Percentiles rank a stretch among this genome's conserved stretches.
phyloP scores from a whole-genome alignment of 1,140 invertebrate genomes.

The Pissodes strobi region DNA sequence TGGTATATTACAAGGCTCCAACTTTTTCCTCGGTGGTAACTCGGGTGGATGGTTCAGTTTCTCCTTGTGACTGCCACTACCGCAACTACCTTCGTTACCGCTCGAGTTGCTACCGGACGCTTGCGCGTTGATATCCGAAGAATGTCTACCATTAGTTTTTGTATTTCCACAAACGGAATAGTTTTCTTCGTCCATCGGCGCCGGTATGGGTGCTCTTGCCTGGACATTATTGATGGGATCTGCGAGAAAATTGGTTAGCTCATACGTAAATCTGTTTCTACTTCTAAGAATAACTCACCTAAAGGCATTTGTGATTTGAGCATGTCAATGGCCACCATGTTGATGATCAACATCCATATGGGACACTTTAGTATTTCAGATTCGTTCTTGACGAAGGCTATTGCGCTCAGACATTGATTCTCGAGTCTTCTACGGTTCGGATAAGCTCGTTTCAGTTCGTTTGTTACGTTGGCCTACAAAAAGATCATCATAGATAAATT shows the following conservation, averaged over 20 bases:
- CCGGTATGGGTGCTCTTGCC: not conserved
- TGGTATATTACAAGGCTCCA: constrained; percentile 61
- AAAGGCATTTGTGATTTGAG: constrained; percentile 85
- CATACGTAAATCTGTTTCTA: not conserved
- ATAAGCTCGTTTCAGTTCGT: constrained; percentile 82
- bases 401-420: constrained; percentile 83
- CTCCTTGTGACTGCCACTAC: not conserved
- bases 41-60: constrained; percentile 75
- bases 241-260: constrained; percentile 1
- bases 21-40: constrained; percentile 83
- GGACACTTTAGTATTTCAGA: constrained; percentile 83
- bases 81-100: not conserved
- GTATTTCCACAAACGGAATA: constrained; percentile 24
- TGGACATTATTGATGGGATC: constrained; percentile 1
- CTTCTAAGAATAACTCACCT: constrained; percentile 57
- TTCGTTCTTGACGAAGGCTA: constrained; percentile 87
- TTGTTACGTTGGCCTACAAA: constrained; percentile 68
- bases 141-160: no score
- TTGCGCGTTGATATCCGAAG: no score
- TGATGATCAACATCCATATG: constrained; percentile 92
- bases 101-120: not conserved
- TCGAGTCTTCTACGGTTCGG: constrained; percentile 84
- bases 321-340: constrained; percentile 94
- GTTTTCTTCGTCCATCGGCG: constrained; percentile 12
- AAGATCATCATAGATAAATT: not conserved